phyloP scores from a whole-genome alignment of 2,888 invertebrate species.

The Orchestes rusci region DNA sequence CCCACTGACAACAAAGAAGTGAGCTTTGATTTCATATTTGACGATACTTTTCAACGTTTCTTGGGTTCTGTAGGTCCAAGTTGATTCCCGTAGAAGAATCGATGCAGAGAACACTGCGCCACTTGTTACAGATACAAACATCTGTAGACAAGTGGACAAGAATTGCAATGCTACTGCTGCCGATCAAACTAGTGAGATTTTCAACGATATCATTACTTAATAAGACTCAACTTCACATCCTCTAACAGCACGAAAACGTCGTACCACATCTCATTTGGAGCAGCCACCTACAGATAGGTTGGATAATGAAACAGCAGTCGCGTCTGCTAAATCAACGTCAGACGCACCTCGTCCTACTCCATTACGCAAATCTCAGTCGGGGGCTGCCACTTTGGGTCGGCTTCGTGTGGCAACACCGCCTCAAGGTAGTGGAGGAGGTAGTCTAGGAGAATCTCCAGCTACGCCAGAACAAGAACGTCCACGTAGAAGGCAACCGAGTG shows the following conservation, averaged over 20 bases:
- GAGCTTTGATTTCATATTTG: conserved; percentile 30
- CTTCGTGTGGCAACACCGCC: conserved; percentile 51
- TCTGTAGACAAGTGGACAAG: conserved; percentile 49
- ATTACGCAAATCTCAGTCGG: conserved; percentile 44
- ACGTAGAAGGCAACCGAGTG: conserved; percentile 44
- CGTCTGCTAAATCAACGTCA: conserved; percentile 48
- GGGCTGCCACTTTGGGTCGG: conserved; percentile 65
- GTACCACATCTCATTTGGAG: conserved; percentile 42
- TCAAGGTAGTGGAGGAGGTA: conserved; percentile 27
- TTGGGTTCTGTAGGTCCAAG: conserved; percentile 8
- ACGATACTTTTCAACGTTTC: not conserved
- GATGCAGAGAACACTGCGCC: conserved; percentile 58
- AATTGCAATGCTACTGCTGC: conserved; percentile 61
- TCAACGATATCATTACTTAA: not conserved
- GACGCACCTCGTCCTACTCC: conserved; percentile 41
- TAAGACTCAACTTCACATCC: not conserved
- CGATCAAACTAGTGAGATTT: conserved; percentile 30
- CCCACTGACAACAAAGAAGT: conserved; percentile 56
- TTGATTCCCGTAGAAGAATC: conserved; percentile 47
- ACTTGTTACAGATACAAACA: conserved; percentile 54
- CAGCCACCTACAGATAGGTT: conserved; percentile 42
- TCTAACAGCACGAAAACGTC: conserved; percentile 37
- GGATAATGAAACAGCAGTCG: conserved; percentile 60
- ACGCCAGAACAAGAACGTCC: conserved; percentile 40
- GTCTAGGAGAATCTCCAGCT: conserved; percentile 35